These are phyloP conservation scores for Chymomyza costata DNA, from an alignment of 1,140 invertebrate species.

Conservation along the genomic window DNA sequence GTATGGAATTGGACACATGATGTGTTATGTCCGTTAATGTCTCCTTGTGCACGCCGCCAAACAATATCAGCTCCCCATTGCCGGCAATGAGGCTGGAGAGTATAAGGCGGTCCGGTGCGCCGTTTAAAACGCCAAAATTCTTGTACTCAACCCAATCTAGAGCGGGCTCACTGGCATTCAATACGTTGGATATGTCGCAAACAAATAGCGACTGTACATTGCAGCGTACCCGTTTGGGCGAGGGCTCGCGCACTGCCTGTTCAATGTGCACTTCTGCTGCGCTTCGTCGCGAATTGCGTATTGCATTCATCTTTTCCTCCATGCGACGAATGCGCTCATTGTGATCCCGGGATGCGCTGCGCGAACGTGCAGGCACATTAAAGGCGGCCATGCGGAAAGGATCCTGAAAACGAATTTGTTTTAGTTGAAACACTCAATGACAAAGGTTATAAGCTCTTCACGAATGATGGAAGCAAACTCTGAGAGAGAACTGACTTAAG, in stretches of 20 bases:
- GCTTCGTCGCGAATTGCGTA: conserved; percentile 64
- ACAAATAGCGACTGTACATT: conserved; percentile 88
- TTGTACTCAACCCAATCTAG: conserved; percentile 87
- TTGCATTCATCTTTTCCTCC: conserved; percentile 74
- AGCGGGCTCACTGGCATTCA: conserved; percentile 79
- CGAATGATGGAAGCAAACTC: no score
- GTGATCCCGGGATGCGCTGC: conserved; percentile 66
- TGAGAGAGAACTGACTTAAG: no score
- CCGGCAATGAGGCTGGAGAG: conserved; percentile 92
- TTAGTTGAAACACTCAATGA: no score
- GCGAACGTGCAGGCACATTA: conserved; percentile 59
- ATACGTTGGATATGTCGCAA: conserved; percentile 86
- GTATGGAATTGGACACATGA: conserved; percentile 86
- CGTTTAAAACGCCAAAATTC: conserved; percentile 77
- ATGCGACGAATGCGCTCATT: conserved; percentile 71
- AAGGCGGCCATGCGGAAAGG: conserved; percentile 74
- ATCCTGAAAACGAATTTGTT: conserved; percentile 56
- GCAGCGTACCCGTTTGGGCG: conserved; percentile 76
- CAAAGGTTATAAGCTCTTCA: no score
- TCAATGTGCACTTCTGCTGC: conserved; percentile 49
- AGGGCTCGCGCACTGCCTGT: conserved; percentile 50
- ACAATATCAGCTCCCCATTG: conserved; percentile 94
- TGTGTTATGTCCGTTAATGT: conserved; percentile 77
- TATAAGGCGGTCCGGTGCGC: conserved; percentile 90
- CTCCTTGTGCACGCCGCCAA: conserved; percentile 93